Conservation (phyloP, 2,888 invertebrate species). For the Drosophila villosipedis region DNA sequence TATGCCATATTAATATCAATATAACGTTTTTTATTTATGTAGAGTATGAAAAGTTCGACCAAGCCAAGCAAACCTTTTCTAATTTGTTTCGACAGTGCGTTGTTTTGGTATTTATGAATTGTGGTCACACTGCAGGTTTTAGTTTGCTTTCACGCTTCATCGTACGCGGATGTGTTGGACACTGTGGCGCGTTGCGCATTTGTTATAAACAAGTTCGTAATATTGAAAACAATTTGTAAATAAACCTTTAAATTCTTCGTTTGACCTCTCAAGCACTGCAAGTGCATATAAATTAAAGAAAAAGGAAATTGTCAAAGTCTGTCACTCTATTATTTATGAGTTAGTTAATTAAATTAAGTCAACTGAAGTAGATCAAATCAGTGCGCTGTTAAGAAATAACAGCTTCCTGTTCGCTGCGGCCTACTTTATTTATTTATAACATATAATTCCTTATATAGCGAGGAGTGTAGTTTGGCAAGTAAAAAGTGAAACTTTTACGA, state of each 20-base stretch:
- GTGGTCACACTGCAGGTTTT: constrained; percentile 52
- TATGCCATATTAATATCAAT: background rate
- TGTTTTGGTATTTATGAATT: constrained; percentile 17
- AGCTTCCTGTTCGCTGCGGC: constrained; percentile 28
- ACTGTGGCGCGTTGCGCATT: background rate
- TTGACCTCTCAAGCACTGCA: constrained; percentile 3
- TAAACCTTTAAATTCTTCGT: constrained; percentile 12
- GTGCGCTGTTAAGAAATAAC: constrained; percentile 23
- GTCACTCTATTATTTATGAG: constrained; percentile 9
- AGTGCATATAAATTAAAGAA: background rate
- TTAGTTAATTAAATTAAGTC: constrained; percentile 38
- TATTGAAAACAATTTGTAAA: constrained; percentile 18
- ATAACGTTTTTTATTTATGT: background rate
- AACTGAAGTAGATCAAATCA: constrained; percentile 29
- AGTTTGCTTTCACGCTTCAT: constrained; percentile 36
- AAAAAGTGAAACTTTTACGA: constrained; percentile 44
- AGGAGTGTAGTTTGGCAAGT: constrained; percentile 2
- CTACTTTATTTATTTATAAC: constrained; percentile 43
- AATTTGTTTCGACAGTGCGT: background rate
- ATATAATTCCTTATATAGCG: constrained; percentile 9
- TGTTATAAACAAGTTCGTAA: constrained; percentile 35
- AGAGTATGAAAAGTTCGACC: constrained; percentile 24
- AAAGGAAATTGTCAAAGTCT: constrained; percentile 1
- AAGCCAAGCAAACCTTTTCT: background rate
- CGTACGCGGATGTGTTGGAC: constrained; percentile 3